Evolutionary conservation across 2,113 vertebrate genomes (phyloP), one percentile per base, ranked within the genome.

Genomic region (Nycticebus coucang): DNA sequence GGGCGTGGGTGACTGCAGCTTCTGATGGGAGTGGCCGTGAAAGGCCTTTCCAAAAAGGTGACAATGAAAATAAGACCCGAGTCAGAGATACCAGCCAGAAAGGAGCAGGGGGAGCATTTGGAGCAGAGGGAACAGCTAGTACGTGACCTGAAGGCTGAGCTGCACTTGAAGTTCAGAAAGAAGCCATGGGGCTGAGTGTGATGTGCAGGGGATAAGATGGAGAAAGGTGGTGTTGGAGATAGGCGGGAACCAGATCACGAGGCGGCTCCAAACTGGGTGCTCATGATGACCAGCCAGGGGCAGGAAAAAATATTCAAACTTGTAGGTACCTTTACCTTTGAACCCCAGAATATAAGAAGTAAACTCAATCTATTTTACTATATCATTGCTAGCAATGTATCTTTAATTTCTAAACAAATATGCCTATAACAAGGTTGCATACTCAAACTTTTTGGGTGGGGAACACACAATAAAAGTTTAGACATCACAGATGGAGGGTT

Each of bases 281-380:
- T n/a, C 0, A 0, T 1, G n/a, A 28, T 37, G 18, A 69, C 7
- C 2, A 24, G 22, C 26, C 0, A 37, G 21, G 19, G 35, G 2
- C 37, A 59, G 80, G 24, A 35, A 60, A n/a, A 59, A 53, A 62
- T 0, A 62, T 28, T 22, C 15, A 15, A 89, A 41, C 7, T 21
- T 81, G 11, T 30, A 45, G 1, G 12, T 10, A 72, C 22, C 28
- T 2, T 66, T 59, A 33, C 28, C 64, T 79, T 64, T 71, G 18
- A 71, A 64, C 19, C 71, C 78, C 53, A 93, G 75, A 66, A 55
- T n/a, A 15, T 24, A 41, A 66, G 22, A 66, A 66, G 21, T 62
- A 80, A 92, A 71, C 21, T 80, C n/a, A 53, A 24, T 19, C 22
- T 12, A 64, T 21, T 41, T 89, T 66, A n/a, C 33, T 82, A n/a